A percentile compares a stretch with the other conserved stretches of the same genome.
These are phyloP conservation scores for Mythimna albipuncta DNA, from an alignment of 2,888 invertebrate species.

Conservation along the genomic window DNA sequence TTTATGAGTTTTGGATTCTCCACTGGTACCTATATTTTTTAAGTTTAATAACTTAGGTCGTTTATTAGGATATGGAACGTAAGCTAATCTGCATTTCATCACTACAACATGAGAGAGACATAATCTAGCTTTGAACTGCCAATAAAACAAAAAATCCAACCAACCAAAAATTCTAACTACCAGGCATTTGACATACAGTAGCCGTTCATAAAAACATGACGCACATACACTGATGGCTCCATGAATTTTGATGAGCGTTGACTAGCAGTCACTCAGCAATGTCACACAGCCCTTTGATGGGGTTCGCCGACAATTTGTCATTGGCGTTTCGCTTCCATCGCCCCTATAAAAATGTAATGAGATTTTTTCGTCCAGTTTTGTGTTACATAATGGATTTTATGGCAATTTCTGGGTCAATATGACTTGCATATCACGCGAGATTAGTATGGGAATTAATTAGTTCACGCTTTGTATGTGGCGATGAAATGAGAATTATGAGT, in stretches of 20 bases:
- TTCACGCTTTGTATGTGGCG: constrained; percentile 20
- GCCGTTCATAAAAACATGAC: constrained; percentile 54
- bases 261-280: constrained; percentile 65
- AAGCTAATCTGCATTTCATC: background rate
- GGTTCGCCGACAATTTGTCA: constrained; percentile 61
- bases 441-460: constrained; percentile 50
- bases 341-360: constrained; percentile 59
- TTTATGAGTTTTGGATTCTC: constrained; percentile 1
- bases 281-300: constrained; percentile 58
- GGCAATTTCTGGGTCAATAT: constrained; percentile 64
- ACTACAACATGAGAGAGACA: background rate
- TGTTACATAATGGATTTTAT: constrained; percentile 49
- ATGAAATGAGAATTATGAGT: constrained; percentile 33
- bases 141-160: background rate
- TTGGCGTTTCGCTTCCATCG: constrained; percentile 55
- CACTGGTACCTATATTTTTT: background rate
- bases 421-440: constrained; percentile 51
- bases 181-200: constrained; percentile 37
- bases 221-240: constrained; percentile 60
- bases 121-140: background rate
- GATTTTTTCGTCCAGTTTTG: constrained; percentile 52
- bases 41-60: background rate
- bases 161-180: constrained; percentile 8
- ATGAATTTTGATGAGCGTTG: constrained; percentile 76
- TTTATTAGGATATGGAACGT: too few species aligned